Evolutionary conservation across 2,888 invertebrate species (phyloP), one percentile per base, ranked within the genome.

Genomic region (Hirudinaria manillensis): DNA sequence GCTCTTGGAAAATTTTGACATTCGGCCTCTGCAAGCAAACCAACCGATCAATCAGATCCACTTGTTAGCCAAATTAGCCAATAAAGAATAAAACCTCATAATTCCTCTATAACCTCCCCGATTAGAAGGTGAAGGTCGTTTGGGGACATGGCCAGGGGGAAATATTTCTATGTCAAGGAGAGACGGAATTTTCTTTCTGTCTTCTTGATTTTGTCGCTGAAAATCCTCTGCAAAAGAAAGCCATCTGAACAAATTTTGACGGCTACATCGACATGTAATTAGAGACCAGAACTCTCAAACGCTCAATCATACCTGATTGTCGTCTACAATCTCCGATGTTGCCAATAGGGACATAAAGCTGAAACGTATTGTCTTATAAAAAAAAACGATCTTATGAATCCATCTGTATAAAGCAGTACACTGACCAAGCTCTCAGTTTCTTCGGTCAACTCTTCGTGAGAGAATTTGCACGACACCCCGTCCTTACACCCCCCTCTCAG

Each of bases 401-500:
- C n/a, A 53, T 29, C 27, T 16, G 32, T 2, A 72, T 32, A n/a
- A 82, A 88, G 85, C 21, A 21, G 61, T 29, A 56, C 89, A 82
- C 87, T 84, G 61, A 89, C 82, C 61, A 89, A 84, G 80, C 88
- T 77, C 29, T 89, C 89, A 77, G 91, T 88, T 82, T 90, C 90
- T 78, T 94, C 94, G 74, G 89, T 90, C n/a, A 97, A 87, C 0
- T 93, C 92, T 81, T 90, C 90, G 85, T 98, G 97, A 38, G 93
- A 93, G 86, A 96, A 97, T 86, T 94, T 93, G 87, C 97, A 98
- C 78, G 91, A 90, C n/a, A 91, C 91, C n/a, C 84, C 86, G 55
- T 80, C 79, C 77, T 89, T 89, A 85, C 96, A 96, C 75, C 84
- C 82, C 21, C 80, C 80, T 78, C 95, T 95, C 74, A 94, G 92